Base-by-base conservation (phyloP, 2,797 vertebrate genomes). In the Pelobates cultripes region DNA sequence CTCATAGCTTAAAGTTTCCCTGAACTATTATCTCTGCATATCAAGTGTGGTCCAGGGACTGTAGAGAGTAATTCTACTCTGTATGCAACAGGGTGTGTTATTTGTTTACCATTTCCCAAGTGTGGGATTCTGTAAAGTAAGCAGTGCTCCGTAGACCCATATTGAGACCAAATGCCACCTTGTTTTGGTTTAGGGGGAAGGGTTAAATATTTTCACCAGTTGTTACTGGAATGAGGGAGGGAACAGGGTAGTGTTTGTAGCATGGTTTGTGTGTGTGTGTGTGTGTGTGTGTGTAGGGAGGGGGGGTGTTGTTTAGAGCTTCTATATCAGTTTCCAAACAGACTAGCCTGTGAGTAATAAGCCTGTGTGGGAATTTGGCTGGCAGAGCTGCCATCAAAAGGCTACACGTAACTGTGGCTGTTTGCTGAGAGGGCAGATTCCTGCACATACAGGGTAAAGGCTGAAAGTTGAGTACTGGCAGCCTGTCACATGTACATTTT, bases 341-440 rank as follows among this genome's bases (percentile, higher is more conserved):
- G 76, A 69, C 79, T 81, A 66, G 51, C 43, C 40, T 73, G 42
- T 79, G 76, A 67, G 76, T 68, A 78, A 55, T 75, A 75, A 40
- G 71, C 43, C 28, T 79, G 76, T 74, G 81, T 69, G 77, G 72
- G 76, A 83, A 78, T 44, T n/a, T 69, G 75, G 75, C 81, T 81
- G 80, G 73, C 73, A 76, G 63, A 42, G 14, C 28, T 61, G 43
- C 51, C 3, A n/a, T 76, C 67, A 44, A 74, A 51, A 83, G 57
- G 69, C 73, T 51, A 43, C 79, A 76, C 57, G 55, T 71, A 88
- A 85, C 80, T 83, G 86, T 86, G 88, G 85, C 86, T 77, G 79
- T 86, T 87, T 87, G 89, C 88, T 90, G 88, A 88, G 87, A 72
- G 86, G 82, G 85, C 88, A 89, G 82, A 85, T 90, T 90, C 75